Evolutionary conservation across 2,888 invertebrate genomes (phyloP).

Genomic region (Neuroscelio doddi): DNA sequence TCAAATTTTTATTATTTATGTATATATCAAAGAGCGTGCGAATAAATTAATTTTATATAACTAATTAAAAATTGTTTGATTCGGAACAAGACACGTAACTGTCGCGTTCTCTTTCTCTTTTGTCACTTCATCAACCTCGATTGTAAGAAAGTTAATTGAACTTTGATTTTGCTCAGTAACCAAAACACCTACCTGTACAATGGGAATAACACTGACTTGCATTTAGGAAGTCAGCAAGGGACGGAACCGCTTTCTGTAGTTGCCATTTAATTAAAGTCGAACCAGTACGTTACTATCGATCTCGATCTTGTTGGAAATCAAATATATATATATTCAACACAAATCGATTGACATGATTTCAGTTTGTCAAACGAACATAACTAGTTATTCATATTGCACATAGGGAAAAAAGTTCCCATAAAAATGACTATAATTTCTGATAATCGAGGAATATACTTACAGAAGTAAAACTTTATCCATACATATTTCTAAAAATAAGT

Average conservation of each 20-base stretch:
- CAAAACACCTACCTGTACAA: conserved; percentile 50
- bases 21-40: too few species aligned
- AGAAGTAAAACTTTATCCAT: too few species aligned
- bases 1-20: too few species aligned
- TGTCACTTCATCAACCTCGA: conserved; percentile 61
- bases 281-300: not conserved
- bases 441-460: too few species aligned
- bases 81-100: not conserved
- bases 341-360: too few species aligned
- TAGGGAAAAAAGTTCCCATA: too few species aligned
- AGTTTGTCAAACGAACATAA: too few species aligned
- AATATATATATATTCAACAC: not conserved
- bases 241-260: too few species aligned
- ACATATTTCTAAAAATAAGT: too few species aligned
- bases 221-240: conserved; percentile 46
- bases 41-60: not conserved
- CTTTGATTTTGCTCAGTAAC: conserved; percentile 62
- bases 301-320: not conserved
- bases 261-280: not conserved
- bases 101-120: conserved; percentile 31
- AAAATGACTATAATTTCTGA: too few species aligned
- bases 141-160: conserved; percentile 66
- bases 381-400: too few species aligned
- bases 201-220: conserved; percentile 53
- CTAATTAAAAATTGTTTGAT: not conserved